Conservation (phyloP, 1,140 invertebrate species). For the Ladona fulva region DNA sequence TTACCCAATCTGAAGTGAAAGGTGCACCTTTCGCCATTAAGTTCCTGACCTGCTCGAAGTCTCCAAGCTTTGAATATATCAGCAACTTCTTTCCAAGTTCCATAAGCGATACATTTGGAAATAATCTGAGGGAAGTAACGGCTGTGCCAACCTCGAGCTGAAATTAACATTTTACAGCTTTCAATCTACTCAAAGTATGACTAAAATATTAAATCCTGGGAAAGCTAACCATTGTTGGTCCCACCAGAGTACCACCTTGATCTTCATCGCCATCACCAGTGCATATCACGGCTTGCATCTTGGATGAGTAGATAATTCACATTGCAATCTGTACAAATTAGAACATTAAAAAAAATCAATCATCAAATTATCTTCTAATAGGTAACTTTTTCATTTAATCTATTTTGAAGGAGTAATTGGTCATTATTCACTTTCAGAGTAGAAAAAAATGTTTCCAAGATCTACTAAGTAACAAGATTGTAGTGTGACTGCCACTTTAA, state of each 20-base stretch:
- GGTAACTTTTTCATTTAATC: too few species aligned
- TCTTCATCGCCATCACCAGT: not conserved
- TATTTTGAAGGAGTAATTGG: too few species aligned
- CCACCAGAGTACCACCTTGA: not conserved
- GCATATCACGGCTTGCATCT: constrained; percentile 11
- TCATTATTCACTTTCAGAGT: too few species aligned
- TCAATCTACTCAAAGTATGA: not conserved
- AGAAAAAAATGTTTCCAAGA: too few species aligned
- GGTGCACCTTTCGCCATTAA: constrained; percentile 80
- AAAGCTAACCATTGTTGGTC: not conserved
- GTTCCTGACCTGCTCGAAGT: constrained; percentile 64
- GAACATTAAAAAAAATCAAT: too few species aligned
- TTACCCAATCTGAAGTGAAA: constrained; percentile 86
- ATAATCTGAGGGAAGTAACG: not conserved
- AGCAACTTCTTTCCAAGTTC: constrained; percentile 77
- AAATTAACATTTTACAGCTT: not conserved
- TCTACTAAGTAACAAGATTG: not conserved
- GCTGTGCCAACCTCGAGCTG: not conserved
- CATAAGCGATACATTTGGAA: constrained; percentile 41
- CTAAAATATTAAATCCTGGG: not conserved
- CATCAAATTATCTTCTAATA: too few species aligned
- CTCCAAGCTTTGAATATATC: constrained; percentile 64
- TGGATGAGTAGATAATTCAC: not conserved
- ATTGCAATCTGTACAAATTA: too few species aligned
- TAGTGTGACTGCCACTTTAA: not conserved